These are phyloP conservation scores for Drosophila rufa DNA, from an alignment of 1,140 invertebrate genomes.

Conservation along the genomic window DNA sequence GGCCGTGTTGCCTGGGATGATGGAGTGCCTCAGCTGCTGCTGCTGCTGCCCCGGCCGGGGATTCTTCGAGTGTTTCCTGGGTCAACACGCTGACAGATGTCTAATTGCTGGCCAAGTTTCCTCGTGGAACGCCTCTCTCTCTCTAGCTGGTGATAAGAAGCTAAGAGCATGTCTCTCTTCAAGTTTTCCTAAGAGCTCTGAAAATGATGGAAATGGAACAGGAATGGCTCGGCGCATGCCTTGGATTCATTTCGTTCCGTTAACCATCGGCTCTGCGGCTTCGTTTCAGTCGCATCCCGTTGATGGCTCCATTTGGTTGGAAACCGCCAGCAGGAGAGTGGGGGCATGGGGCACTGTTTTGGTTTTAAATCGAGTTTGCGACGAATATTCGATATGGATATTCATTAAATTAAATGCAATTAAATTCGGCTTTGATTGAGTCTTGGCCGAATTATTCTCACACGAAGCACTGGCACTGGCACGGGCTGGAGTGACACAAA, in stretches of 20 bases:
- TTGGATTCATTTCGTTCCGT: constrained; percentile 19
- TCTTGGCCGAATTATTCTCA: constrained; percentile 28
- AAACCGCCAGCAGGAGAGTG: not conserved
- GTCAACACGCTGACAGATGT: constrained; percentile 48
- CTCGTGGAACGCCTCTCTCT: constrained; percentile 6
- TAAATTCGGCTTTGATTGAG: constrained; percentile 31
- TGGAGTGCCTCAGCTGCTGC: constrained; percentile 42
- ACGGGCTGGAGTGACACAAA: constrained; percentile 18
- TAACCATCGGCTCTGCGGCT: constrained; percentile 1
- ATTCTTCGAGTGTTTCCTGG: constrained; percentile 42
- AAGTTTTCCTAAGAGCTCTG: constrained; percentile 31
- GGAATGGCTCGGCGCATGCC: constrained; percentile 23
- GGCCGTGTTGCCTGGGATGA: constrained; percentile 19
- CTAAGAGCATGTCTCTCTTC: constrained; percentile 34
- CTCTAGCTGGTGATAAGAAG: constrained; percentile 13
- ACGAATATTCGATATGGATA: constrained; percentile 27
- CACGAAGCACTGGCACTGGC: constrained; percentile 5
- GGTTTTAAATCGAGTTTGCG: constrained; percentile 12
- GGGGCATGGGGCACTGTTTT: not conserved
- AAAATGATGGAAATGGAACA: constrained; percentile 39
- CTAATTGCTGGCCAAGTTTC: constrained; percentile 44
- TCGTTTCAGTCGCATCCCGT: constrained; percentile 45
- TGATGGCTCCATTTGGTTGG: constrained; percentile 36
- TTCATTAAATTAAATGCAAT: constrained; percentile 31
- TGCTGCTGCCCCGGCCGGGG: constrained; percentile 12